Evolutionary conservation across 2,888 invertebrate genomes (phyloP).

Genomic region (Panorpa germanica): DNA sequence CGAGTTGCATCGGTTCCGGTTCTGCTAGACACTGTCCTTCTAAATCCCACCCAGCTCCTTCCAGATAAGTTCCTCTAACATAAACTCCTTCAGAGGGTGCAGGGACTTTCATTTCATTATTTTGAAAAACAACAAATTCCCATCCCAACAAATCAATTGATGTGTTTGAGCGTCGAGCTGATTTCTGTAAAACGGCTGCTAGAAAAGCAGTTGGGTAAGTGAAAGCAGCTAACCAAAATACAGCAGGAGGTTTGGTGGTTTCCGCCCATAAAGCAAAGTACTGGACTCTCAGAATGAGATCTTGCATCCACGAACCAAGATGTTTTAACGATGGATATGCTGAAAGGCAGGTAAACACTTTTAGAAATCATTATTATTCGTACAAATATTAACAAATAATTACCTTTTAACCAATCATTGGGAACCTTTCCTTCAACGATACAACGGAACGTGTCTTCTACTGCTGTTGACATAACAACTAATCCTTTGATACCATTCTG

Average conservation of each 20-base stretch:
- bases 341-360: too few relatives aligned
- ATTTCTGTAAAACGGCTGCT: conserved; percentile 72
- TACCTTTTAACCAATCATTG: conserved; percentile 44
- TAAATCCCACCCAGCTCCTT: conserved; percentile 78
- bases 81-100: conserved; percentile 46
- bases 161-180: conserved; percentile 46
- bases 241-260: conserved; percentile 51
- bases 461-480: conserved; percentile 67
- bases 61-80: conserved; percentile 47
- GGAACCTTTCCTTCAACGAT: conserved; percentile 71
- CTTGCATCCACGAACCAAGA: conserved; percentile 72
- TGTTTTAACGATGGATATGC: conserved; percentile 66
- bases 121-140: conserved; percentile 69
- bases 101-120: conserved; percentile 47
- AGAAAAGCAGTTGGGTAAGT: conserved; percentile 78
- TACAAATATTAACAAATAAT: conserved; percentile 17
- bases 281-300: conserved; percentile 52
- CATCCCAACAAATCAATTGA: conserved; percentile 72
- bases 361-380: too few relatives aligned
- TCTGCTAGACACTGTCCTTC: conserved; percentile 55
- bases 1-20: conserved; percentile 71
- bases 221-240: conserved; percentile 80
- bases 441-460: conserved; percentile 64
- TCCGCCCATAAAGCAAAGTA: conserved; percentile 60
- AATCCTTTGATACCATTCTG: conserved; percentile 70